Evolutionary conservation across 2,113 vertebrate species (phyloP).

Genomic region (Sphaerodactylus townsendi): DNA sequence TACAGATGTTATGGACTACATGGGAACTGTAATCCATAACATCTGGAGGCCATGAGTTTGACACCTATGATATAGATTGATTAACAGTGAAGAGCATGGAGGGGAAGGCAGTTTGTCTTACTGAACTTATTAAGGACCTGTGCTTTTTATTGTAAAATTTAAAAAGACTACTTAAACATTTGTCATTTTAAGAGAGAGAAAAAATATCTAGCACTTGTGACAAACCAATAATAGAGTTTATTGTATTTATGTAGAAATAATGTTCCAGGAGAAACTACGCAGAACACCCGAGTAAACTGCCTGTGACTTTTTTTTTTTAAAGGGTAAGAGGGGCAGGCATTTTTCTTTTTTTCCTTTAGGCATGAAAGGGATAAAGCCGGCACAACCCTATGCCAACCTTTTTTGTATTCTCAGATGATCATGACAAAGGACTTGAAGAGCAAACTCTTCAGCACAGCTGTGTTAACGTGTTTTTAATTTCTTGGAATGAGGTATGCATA

Average conservation of each 20-base stretch:
- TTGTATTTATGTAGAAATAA: slow-evolving; percentile 90
- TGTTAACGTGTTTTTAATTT: slow-evolving; percentile 57
- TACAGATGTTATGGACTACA: too few relatives aligned
- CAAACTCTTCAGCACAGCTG: slow-evolving; percentile 61
- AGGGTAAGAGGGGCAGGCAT: slow-evolving; percentile 44
- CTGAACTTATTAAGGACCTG: slow-evolving; percentile 74
- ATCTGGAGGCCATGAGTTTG: too few relatives aligned
- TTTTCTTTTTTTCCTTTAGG: slow-evolving; percentile 36
- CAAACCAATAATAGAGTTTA: slow-evolving; percentile 78
- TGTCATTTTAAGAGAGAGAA: slow-evolving; percentile 80
- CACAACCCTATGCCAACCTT: slow-evolving; percentile 31
- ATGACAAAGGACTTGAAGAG: slow-evolving; percentile 45
- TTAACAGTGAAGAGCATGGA: slow-evolving; percentile 57
- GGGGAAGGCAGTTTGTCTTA: slow-evolving; percentile 68
- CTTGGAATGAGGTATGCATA: slow-evolving; percentile 51
- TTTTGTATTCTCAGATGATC: slow-evolving; percentile 35
- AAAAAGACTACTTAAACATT: slow-evolving; percentile 80
- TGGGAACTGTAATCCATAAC: too few relatives aligned
- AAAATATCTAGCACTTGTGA: slow-evolving; percentile 87
- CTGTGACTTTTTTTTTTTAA: slow-evolving; percentile 54
- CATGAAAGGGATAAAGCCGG: slow-evolving; percentile 48
- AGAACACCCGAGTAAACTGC: slow-evolving; percentile 70
- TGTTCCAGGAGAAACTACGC: slow-evolving; percentile 78
- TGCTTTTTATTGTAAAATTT: slow-evolving; percentile 82
- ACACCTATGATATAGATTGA: too few relatives aligned